Evolutionary conservation across 2,888 invertebrate genomes (phyloP).

Genomic region (Tetragonula carbonaria): DNA sequence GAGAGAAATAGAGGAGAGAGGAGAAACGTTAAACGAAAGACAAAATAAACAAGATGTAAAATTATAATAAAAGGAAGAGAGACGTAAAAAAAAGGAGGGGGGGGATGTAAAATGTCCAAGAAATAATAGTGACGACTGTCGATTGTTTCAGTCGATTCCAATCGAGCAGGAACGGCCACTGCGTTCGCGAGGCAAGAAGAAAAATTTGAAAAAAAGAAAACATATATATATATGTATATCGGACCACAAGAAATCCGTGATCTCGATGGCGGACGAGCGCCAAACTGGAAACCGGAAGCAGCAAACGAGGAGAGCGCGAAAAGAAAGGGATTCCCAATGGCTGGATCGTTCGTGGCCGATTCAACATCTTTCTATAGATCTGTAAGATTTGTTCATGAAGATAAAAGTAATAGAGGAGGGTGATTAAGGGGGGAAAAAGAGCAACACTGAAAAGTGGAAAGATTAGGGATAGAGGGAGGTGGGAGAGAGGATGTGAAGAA

Average conservation of each 20-base stretch:
- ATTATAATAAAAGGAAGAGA: too few relatives aligned
- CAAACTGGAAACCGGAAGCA: neutral
- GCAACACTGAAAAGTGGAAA: neutral
- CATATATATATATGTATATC: slow-evolving; percentile 4
- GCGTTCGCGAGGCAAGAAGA: slow-evolving; percentile 33
- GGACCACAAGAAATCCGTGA: slow-evolving; percentile 61
- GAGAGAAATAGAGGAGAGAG: too few relatives aligned
- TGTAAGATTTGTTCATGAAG: slow-evolving; percentile 36
- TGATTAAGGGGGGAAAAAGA: too few relatives aligned
- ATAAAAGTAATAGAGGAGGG: neutral
- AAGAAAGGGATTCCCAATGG: slow-evolving; percentile 31
- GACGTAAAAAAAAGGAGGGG: neutral
- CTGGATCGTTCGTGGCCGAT: slow-evolving; percentile 48
- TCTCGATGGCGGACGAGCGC: slow-evolving; percentile 18
- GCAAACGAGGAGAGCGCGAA: too few relatives aligned
- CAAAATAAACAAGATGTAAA: neutral
- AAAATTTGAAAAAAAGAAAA: slow-evolving; percentile 11
- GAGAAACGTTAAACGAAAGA: too few relatives aligned
- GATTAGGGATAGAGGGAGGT: neutral
- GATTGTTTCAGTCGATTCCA: neutral
- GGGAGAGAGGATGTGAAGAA: neutral
- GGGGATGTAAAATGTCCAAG: neutral
- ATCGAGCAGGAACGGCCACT: slow-evolving; percentile 9
- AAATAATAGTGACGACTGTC: slow-evolving; percentile 23
- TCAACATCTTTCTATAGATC: slow-evolving; percentile 45